phyloP scores from a whole-genome alignment of 2,113 vertebrate genomes.

The Antechinus flavipes region DNA sequence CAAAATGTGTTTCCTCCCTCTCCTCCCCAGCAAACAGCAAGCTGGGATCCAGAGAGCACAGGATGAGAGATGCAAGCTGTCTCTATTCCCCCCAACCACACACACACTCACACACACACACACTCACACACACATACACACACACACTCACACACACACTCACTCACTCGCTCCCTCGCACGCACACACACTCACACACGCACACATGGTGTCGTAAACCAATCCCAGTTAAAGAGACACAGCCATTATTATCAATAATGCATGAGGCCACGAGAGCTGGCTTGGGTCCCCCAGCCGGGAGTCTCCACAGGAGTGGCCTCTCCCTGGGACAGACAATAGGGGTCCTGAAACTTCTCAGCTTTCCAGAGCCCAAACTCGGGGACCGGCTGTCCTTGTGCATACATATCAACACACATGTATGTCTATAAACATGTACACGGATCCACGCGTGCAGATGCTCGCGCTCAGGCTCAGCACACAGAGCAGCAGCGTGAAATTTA shows the following conservation, averaged over 20 bases:
- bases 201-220: conserved; percentile 68
- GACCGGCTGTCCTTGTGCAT: neutral
- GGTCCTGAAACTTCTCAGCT: neutral
- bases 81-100: neutral
- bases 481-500: neutral
- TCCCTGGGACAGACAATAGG: neutral
- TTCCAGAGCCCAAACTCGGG: neutral
- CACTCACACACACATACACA: neutral
- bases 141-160: neutral
- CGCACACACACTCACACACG: conserved; percentile 64
- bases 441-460: neutral
- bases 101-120: neutral
- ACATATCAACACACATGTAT: neutral
- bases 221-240: conserved; percentile 69
- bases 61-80: conserved; percentile 29
- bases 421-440: neutral
- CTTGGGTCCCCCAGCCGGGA: neutral
- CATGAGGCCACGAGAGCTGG: conserved; percentile 33
- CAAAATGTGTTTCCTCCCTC: conserved; percentile 58
- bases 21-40: conserved; percentile 4
- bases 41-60: conserved; percentile 32
- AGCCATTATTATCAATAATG: conserved; percentile 66
- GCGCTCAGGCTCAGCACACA: neutral
- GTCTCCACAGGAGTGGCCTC: conserved; percentile 2
- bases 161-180: conserved; percentile 48